These are phyloP conservation scores for Rhizoglyphus robini DNA, from an alignment of 1,140 invertebrate genomes.

Conservation along the genomic window DNA sequence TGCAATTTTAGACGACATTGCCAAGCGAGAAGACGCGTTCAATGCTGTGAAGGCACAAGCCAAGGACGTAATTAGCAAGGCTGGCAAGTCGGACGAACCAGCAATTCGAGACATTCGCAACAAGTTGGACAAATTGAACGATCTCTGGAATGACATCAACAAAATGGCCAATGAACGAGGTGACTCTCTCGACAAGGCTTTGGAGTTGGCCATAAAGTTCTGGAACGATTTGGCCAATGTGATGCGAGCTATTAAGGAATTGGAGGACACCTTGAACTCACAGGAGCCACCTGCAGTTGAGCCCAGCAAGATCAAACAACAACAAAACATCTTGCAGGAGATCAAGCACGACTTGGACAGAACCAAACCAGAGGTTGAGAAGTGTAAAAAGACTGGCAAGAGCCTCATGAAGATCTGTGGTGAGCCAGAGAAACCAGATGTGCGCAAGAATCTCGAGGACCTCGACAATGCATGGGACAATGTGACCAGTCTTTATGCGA, in stretches of 20 bases:
- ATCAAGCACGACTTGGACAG: slow-evolving; percentile 80
- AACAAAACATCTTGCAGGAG: slow-evolving; percentile 83
- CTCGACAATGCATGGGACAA: slow-evolving; percentile 83
- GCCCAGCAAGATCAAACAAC: slow-evolving; percentile 74
- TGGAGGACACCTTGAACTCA: slow-evolving; percentile 65
- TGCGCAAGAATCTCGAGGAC: slow-evolving; percentile 93
- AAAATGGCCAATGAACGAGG: slow-evolving; percentile 64
- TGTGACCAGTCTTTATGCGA: slow-evolving; percentile 79
- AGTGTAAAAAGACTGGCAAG: slow-evolving; percentile 73
- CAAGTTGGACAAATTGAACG: slow-evolving; percentile 79
- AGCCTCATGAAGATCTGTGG: slow-evolving; percentile 80
- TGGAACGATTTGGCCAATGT: slow-evolving; percentile 83
- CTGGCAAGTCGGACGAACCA: slow-evolving; percentile 70
- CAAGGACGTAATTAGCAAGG: slow-evolving; percentile 84
- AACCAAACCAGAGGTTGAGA: slow-evolving; percentile 81
- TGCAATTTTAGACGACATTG: slow-evolving; percentile 71
- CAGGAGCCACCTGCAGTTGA: slow-evolving; percentile 86
- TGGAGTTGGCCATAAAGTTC: slow-evolving; percentile 78
- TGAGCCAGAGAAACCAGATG: slow-evolving; percentile 89
- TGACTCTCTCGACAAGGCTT: slow-evolving; percentile 65
- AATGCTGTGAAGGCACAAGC: slow-evolving; percentile 79
- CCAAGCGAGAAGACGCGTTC: slow-evolving; percentile 77
- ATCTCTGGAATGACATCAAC: slow-evolving; percentile 83
- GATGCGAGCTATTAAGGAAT: slow-evolving; percentile 69
- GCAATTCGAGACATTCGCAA: slow-evolving; percentile 52